A percentile compares a stretch with the other conserved stretches of the same genome.
Conservation (phyloP, 2,113 vertebrate species). For the Alligator sinensis region DNA sequence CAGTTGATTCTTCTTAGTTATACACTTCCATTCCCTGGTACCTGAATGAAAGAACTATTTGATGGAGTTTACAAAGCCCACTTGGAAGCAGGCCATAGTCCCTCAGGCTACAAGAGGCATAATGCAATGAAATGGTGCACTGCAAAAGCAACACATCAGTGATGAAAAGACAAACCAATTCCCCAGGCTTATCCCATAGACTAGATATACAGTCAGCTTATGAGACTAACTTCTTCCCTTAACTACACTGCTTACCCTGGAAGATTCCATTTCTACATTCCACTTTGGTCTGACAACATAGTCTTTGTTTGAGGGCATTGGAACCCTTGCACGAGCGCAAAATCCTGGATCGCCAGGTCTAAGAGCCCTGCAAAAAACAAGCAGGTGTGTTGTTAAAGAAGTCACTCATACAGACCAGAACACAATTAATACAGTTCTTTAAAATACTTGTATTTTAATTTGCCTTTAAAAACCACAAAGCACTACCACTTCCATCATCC, state of each 20-base stretch:
- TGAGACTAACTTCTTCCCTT: not conserved
- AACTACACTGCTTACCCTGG: slow-evolving; percentile 83
- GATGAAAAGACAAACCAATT: not conserved
- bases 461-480: not conserved
- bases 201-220: not conserved
- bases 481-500: not conserved
- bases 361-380: slow-evolving; percentile 84
- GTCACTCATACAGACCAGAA: not conserved
- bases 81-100: not conserved
- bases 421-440: not conserved
- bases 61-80: not conserved
- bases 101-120: not conserved
- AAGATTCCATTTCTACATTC: slow-evolving; percentile 95
- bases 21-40: not conserved
- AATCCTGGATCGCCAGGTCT: slow-evolving; percentile 96
- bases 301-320: slow-evolving; percentile 98
- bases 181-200: not conserved
- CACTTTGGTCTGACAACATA: slow-evolving; percentile 98
- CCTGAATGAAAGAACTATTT: not conserved
- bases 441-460: not conserved
- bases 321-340: slow-evolving; percentile 94
- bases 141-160: not conserved
- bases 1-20: not conserved
- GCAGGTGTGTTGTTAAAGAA: not conserved
- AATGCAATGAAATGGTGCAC: not conserved